A percentile compares a stretch with the other conserved stretches of the same genome.
These are phyloP conservation scores for Clunio marinus DNA, from an alignment of 2,888 invertebrate species.

Conservation along the genomic window DNA sequence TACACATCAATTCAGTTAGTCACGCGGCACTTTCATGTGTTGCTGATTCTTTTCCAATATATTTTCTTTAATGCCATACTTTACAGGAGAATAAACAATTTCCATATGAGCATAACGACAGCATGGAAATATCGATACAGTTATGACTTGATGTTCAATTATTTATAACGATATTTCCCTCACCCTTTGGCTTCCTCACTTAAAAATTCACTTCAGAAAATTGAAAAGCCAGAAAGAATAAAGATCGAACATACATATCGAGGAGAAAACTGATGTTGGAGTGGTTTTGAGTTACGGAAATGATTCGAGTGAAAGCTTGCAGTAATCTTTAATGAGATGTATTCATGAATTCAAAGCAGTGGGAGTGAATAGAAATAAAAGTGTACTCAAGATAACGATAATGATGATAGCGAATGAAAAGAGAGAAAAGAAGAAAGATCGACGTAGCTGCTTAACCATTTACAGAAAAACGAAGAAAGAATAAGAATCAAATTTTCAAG, in stretches of 20 bases:
- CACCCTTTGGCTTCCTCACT: neutral
- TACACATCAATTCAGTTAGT: too few relatives aligned
- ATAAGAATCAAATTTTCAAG: too few relatives aligned
- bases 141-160: constrained; percentile 20
- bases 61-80: too few relatives aligned
- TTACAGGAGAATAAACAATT: too few relatives aligned
- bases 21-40: too few relatives aligned
- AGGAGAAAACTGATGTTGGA: neutral
- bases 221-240: neutral
- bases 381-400: constrained; percentile 31
- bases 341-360: neutral
- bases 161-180: neutral
- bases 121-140: neutral
- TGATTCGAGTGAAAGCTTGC: constrained; percentile 15
- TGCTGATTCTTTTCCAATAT: too few relatives aligned
- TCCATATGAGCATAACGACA: too few relatives aligned
- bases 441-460: too few relatives aligned
- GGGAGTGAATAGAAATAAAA: neutral
- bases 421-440: too few relatives aligned
- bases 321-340: constrained; percentile 37
- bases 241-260: neutral
- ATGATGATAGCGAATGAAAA: constrained; percentile 30
- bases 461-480: too few relatives aligned
- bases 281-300: neutral
- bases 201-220: neutral